Evolutionary conservation across 53 echinoderm and acorn worm genomes (phyloP), one percentile per base, ranked within the genome.

Genomic region (Patiria pectinifera): DNA sequence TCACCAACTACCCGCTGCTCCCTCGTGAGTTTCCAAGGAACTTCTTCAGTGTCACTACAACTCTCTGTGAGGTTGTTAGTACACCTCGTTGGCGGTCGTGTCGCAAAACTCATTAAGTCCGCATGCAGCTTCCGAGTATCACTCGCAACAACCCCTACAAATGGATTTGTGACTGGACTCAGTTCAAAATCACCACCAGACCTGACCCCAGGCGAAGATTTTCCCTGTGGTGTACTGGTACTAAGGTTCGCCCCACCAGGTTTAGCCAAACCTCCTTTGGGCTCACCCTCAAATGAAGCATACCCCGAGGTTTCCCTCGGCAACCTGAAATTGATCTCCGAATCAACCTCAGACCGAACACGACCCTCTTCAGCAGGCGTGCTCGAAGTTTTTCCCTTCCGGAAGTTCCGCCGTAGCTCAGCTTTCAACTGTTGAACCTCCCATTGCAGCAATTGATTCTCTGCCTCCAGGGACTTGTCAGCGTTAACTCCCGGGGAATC

Each of bases 331-430:
- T 78, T 43, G 23, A 43, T 78, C 10, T 78, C 78, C 45, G 78
- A 78, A 78, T 78, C 78, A 78, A 78, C 78, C 78, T 78, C 78
- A 78, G 26, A 43, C 44, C 78, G 78, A 78, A 43, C 78, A 78
- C 78, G 78, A 26, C 78, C 14, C 78, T 43, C 6, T 5, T 43
- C 45, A 13, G 26, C 78, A 78, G 78, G 78, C 26, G 78, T 78
- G 78, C 78, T 78, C 78, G 78, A 24, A 78, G 14, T 43, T 43
- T 78, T 78, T 78, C 44, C 78, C 45, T 14, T 78, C 14, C 14
- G 78, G 78, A 26, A 78, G 26, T 14, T 78, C 78, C 78, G 78
- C 78, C 15, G 78, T 25, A 78, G 78, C 26, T 78, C 78, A 26
- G 78, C 78, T 78, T 78, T 78, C 78, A 78, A 78, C 78, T 78